A percentile compares a stretch with the other conserved stretches of the same genome.
Conservation (phyloP, 2,888 invertebrate genomes). For the Amblyjoppa proteus region DNA sequence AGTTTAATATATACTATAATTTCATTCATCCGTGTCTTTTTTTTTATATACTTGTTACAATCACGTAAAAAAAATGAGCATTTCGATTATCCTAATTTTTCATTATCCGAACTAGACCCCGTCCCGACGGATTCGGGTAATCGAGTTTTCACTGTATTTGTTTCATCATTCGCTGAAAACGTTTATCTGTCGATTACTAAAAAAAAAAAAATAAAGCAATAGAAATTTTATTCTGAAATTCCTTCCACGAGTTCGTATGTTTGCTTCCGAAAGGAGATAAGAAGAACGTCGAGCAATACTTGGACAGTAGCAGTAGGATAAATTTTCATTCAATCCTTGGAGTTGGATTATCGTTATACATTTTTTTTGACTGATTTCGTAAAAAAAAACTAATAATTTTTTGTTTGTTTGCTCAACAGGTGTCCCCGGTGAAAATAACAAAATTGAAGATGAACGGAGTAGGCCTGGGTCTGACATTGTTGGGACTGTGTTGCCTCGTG, state of each 20-base stretch:
- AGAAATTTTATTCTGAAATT: neutral
- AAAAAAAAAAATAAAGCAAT: too few relatives aligned
- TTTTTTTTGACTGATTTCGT: neutral
- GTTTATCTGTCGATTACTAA: too few relatives aligned
- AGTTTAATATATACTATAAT: too few relatives aligned
- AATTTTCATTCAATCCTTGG: neutral
- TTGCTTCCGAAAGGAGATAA: neutral
- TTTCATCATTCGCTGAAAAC: too few relatives aligned
- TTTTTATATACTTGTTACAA: too few relatives aligned
- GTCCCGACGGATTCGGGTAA: too few relatives aligned
- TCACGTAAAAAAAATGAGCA: too few relatives aligned
- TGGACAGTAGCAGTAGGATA: neutral
- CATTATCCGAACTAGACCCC: too few relatives aligned
- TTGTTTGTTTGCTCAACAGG: constrained; percentile 12
- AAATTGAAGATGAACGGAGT: constrained; percentile 35
- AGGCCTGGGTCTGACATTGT: constrained; percentile 18
- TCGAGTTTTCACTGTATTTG: too few relatives aligned
- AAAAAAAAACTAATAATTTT: too few relatives aligned
- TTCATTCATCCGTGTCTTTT: too few relatives aligned
- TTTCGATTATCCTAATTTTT: too few relatives aligned
- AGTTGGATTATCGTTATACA: neutral
- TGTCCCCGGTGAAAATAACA: neutral
- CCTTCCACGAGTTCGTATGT: neutral
- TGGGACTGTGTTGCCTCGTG: constrained; percentile 54
- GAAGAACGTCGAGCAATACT: neutral